phyloP scores from a whole-genome alignment of 1,140 invertebrate genomes.

The Lepidotrigona ventralis region DNA sequence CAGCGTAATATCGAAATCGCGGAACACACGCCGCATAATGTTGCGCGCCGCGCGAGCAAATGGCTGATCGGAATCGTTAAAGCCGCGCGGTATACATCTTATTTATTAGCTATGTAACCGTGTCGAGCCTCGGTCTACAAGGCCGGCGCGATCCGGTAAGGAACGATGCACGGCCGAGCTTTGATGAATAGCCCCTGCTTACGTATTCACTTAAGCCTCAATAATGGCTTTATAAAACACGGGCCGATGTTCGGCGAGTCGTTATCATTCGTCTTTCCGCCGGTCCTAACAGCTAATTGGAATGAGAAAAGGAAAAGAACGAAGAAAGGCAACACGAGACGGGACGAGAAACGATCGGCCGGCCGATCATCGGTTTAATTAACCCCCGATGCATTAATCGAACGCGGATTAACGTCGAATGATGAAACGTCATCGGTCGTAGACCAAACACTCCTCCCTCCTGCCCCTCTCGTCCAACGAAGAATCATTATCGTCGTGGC shows the following conservation, averaged over 20 bases:
- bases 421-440: constrained; percentile 2
- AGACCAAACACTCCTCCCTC: neutral
- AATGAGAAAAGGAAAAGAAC: constrained; percentile 20
- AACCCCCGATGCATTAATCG: neutral
- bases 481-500: neutral
- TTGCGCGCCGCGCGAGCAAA: constrained; percentile 59
- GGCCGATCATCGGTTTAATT: constrained; percentile 24
- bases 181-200: constrained; percentile 73
- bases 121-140: constrained; percentile 63
- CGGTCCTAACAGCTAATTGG: constrained; percentile 55
- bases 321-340: neutral
- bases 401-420: neutral
- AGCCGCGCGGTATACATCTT: constrained; percentile 64
- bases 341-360: neutral
- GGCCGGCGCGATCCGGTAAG: constrained; percentile 13
- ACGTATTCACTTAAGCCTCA: constrained; percentile 71
- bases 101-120: constrained; percentile 70
- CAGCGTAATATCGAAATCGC: constrained; percentile 50
- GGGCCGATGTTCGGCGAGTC: constrained; percentile 57
- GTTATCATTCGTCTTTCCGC: constrained; percentile 70
- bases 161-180: constrained; percentile 45
- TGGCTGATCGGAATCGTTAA: constrained; percentile 70
- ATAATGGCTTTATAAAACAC: constrained; percentile 77
- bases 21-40: constrained; percentile 50
- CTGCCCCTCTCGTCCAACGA: neutral